Percentiles rank a stretch among this genome's conserved stretches.
These are phyloP conservation scores for Uropsilus gracilis DNA, from an alignment of 2,113 vertebrate species.

Conservation along the genomic window DNA sequence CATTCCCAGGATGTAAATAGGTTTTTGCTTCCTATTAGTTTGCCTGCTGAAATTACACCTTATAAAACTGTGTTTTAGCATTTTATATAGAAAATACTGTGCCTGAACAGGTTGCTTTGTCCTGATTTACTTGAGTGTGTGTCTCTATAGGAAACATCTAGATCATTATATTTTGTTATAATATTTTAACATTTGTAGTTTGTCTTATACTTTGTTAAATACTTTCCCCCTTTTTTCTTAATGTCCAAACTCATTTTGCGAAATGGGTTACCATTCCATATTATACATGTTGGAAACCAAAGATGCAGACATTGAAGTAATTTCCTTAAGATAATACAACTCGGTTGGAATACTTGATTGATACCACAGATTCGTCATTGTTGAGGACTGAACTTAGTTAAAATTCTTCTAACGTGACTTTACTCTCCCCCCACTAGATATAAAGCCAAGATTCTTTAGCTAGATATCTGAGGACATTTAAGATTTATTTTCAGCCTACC, in stretches of 20 bases:
- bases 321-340: background rate
- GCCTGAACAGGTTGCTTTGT: background rate
- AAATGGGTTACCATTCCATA: background rate
- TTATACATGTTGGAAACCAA: background rate
- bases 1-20: background rate
- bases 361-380: background rate
- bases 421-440: background rate
- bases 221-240: background rate
- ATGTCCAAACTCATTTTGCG: background rate
- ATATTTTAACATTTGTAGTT: conserved; percentile 32
- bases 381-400: background rate
- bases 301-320: background rate
- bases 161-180: background rate
- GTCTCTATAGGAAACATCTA: background rate
- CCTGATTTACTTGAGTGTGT: background rate
- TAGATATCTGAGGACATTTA: background rate
- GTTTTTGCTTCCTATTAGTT: background rate
- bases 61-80: conserved; percentile 22
- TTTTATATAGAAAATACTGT: background rate
- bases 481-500: background rate
- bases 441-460: conserved; percentile 3
- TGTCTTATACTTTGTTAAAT: conserved; percentile 30
- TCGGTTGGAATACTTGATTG: conserved; percentile 16
- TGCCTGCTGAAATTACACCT: background rate
- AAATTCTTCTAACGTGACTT: background rate